Base-by-base conservation (phyloP, 1,140 invertebrate genomes). In the Coenobita brevimanus region DNA sequence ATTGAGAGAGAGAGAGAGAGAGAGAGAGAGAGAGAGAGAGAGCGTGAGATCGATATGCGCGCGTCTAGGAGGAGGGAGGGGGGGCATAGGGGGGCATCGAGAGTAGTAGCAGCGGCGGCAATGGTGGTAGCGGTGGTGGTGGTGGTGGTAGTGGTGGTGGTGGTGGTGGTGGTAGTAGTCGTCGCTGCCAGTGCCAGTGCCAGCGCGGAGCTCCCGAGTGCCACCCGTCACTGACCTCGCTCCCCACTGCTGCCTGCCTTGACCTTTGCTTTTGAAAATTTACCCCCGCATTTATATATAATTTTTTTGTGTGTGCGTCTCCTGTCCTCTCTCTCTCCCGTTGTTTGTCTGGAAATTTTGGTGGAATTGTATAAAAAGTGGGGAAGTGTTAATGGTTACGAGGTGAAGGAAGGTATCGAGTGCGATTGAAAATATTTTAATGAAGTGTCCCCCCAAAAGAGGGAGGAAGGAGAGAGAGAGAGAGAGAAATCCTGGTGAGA, bases 21-120 rank as follows among this genome's bases (percentile, higher is more conserved):
- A 82, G 60, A 82, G 80, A 67, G 80, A 82, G 60, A 67, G 57
- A 21, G 62, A 82, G 62, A 71, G 76, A 79, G 76, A 79, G 50
- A 8, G 30, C 21, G 76, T 36, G 76, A 60, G 84, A 87, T 87
- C 84, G 84, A 87, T 87, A 75, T 87, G 84, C 84, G 84, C 76
- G 84, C 84, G 76, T 80, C 76, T 69, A 27, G 73, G 24, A 10
- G 17, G 24, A 15, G 36, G 73, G 43, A 30, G 43, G 46, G 46
- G 75, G 50, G 75, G n/a, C n/a, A n/a, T n/a, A n/a, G n/a, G 36
- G 82, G 60, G 82, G 54, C 17, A 36, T 67, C 69, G 50, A 76
- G 54, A 76, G 82, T 75, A 54, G 57, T 62, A 78, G 82, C 60
- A 54, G 71, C 36, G 71, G 71, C 62, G 82, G 71, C 36, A 43